phyloP scores from a whole-genome alignment of 92 coral and sea anemone genomes.

The Zoanthus sansibaricus region DNA sequence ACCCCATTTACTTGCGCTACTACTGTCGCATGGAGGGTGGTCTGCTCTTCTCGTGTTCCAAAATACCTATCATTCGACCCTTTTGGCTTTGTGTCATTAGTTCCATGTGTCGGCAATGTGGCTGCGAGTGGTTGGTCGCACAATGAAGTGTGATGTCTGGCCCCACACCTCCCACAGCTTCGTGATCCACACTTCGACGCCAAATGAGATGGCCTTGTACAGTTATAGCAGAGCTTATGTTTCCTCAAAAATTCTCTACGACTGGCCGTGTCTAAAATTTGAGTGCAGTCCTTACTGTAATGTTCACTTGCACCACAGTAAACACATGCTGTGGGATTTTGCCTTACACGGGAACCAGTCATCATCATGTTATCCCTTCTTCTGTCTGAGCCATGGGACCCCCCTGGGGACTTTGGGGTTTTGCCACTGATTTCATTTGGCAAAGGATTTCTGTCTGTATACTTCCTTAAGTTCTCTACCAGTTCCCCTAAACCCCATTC shows the following conservation, averaged over 20 bases:
- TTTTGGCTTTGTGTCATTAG: neutral
- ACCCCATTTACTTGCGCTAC: slow-evolving; percentile 61
- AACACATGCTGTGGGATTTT: slow-evolving; percentile 37
- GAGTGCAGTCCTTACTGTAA: slow-evolving; percentile 34
- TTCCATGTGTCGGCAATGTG: neutral
- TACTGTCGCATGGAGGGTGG: slow-evolving; percentile 45
- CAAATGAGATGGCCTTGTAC: slow-evolving; percentile 57
- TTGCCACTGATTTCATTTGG: neutral
- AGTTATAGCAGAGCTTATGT: slow-evolving; percentile 55
- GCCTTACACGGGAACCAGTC: neutral
- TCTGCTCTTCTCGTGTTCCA: neutral
- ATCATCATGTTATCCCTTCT: slow-evolving; percentile 47
- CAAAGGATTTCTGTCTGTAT: slow-evolving; percentile 56
- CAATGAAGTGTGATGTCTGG: slow-evolving; percentile 63
- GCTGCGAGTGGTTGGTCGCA: slow-evolving; percentile 42
- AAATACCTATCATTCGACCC: neutral
- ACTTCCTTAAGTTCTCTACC: slow-evolving; percentile 57
- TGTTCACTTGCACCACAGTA: slow-evolving; percentile 49
- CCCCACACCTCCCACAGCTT: slow-evolving; percentile 61
- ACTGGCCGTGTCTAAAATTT: slow-evolving; percentile 31
- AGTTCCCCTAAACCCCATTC: slow-evolving; percentile 60
- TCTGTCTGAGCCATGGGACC: neutral
- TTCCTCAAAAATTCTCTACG: slow-evolving; percentile 27
- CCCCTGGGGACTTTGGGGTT: neutral
- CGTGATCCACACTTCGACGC: slow-evolving; percentile 67